Evolutionary conservation across 2,797 vertebrate genomes (phyloP).

Genomic region (Sebastes hubbsi): DNA sequence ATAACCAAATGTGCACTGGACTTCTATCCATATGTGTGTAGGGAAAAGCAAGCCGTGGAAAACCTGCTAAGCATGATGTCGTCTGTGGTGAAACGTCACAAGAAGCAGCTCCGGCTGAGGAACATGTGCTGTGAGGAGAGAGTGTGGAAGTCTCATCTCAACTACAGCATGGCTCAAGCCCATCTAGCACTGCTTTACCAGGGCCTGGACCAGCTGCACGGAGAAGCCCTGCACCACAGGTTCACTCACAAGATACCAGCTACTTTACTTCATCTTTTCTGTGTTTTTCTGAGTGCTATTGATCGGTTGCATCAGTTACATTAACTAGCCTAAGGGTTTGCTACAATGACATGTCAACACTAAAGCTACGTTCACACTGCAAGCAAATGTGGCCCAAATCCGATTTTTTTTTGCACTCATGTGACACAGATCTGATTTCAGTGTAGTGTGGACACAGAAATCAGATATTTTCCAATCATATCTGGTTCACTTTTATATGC

Average conservation of each 20-base stretch:
- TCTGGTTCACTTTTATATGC: no score
- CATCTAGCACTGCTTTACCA: conserved; percentile 83
- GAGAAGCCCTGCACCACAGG: conserved; percentile 78
- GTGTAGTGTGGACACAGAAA: no score
- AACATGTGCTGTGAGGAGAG: conserved; percentile 83
- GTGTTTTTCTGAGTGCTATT: background rate
- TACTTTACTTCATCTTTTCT: background rate
- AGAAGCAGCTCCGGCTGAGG: conserved; percentile 77
- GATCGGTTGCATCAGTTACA: background rate
- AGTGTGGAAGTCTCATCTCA: conserved; percentile 89
- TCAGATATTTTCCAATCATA: no score
- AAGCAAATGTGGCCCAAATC: no score
- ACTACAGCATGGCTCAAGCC: conserved; percentile 83
- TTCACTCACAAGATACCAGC: conserved; percentile 46
- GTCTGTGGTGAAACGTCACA: conserved; percentile 60
- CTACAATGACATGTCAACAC: background rate
- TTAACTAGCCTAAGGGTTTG: background rate
- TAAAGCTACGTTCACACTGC: no score
- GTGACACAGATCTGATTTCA: no score
- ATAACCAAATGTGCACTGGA: background rate
- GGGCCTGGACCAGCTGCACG: conserved; percentile 67
- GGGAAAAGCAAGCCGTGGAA: conserved; percentile 66
- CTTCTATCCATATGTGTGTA: conserved; percentile 14
- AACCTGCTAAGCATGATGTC: conserved; percentile 74
- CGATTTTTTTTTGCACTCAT: no score